Percentiles rank a stretch among this genome's conserved stretches.
These are phyloP conservation scores for Cherax destructor DNA, from an alignment of 1,140 invertebrate genomes.

Conservation along the genomic window DNA sequence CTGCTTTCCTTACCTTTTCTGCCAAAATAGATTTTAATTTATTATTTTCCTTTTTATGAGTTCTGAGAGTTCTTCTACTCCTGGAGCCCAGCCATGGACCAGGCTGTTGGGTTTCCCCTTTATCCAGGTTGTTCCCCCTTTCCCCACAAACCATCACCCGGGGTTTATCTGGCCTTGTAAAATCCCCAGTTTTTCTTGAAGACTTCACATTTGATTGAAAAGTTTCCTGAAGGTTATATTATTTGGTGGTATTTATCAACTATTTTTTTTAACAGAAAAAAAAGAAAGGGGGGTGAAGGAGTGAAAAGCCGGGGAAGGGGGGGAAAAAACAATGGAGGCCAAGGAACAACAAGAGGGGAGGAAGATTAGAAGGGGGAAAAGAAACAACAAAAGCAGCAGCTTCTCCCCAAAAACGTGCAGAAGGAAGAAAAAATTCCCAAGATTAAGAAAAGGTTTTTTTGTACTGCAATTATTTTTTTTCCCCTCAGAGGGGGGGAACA, in stretches of 20 bases:
- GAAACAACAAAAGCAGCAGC: constrained; percentile 45
- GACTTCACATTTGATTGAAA: not conserved
- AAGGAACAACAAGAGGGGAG: constrained; percentile 62
- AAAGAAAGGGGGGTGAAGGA: constrained; percentile 67
- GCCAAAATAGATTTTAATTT: too few relatives aligned
- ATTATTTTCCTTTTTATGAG: too few relatives aligned
- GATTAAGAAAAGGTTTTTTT: constrained; percentile 24
- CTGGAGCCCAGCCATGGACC: too few relatives aligned
- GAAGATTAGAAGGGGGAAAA: constrained; percentile 53
- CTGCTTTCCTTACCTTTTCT: too few relatives aligned
- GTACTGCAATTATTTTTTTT: too few relatives aligned
- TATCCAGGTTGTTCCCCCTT: too few relatives aligned
- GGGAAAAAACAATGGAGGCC: constrained; percentile 53
- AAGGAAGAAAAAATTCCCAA: constrained; percentile 48
- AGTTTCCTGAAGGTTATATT: not conserved
- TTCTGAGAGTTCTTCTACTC: too few relatives aligned
- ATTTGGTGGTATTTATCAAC: not conserved
- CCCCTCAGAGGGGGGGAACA: too few relatives aligned
- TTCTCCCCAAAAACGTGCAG: constrained; percentile 46
- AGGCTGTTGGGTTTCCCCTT: too few relatives aligned
- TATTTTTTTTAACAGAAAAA: not conserved
- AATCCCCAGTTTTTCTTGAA: too few relatives aligned
- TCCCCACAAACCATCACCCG: too few relatives aligned
- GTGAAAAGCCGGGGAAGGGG: constrained; percentile 51
- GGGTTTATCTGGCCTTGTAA: too few relatives aligned